A percentile compares a stretch with the other conserved stretches of the same genome.
Evolutionary conservation across 2,113 vertebrate species (phyloP).

Genomic region (Forbesichthys agassizii): DNA sequence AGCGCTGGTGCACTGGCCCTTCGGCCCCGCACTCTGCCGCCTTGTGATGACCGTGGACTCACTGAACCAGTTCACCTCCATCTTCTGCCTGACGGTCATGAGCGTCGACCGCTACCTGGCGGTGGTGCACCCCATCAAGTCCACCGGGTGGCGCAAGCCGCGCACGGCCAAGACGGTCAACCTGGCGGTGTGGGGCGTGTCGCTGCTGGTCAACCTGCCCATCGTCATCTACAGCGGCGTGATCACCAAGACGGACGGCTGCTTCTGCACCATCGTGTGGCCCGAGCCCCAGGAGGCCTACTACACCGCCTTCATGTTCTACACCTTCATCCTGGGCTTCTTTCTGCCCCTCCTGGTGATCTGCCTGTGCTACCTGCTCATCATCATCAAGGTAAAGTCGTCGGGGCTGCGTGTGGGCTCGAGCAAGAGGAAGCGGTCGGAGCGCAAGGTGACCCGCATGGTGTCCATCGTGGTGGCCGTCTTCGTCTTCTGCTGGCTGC

Average conservation of each 20-base stretch:
- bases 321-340: conserved; percentile 92
- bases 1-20: conserved; percentile 96
- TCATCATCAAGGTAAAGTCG: conserved; percentile 96
- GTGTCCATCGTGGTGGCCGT: conserved; percentile 95
- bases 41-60: conserved; percentile 95
- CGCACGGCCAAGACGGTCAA: conserved; percentile 91
- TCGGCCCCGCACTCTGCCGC: conserved; percentile 89
- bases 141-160: conserved; percentile 92
- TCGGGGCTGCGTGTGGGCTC: conserved; percentile 92
- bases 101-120: conserved; percentile 95
- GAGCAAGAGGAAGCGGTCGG: conserved; percentile 91
- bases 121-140: conserved; percentile 95
- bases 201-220: conserved; percentile 92
- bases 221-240: conserved; percentile 92
- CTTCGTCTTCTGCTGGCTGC: conserved; percentile 98
- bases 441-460: conserved; percentile 95
- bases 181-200: conserved; percentile 88
- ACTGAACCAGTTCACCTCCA: conserved; percentile 97
- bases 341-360: conserved; percentile 94
- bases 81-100: conserved; percentile 98
- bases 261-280: conserved; percentile 96
- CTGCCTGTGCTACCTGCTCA: conserved; percentile 95
- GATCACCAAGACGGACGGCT: conserved; percentile 75
- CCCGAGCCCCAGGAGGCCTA: conserved; percentile 89
- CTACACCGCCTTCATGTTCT: conserved; percentile 96